Percentiles rank a stretch among this genome's conserved stretches.
phyloP scores from a whole-genome alignment of 2,797 vertebrate genomes.

The Denticeps clupeoides region DNA sequence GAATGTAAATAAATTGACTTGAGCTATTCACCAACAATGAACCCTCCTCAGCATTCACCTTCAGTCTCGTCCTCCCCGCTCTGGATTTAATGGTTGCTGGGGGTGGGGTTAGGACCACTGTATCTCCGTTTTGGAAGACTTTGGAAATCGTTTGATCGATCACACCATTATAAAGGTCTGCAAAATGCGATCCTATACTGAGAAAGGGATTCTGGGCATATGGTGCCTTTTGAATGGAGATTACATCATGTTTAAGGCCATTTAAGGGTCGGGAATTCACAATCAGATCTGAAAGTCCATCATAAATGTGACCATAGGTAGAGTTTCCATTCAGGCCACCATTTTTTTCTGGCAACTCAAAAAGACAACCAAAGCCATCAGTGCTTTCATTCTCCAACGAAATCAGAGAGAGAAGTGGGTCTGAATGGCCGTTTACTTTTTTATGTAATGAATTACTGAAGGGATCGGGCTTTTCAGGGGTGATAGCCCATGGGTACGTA shows the following conservation, averaged over 20 bases:
- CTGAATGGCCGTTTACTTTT: conserved; percentile 45
- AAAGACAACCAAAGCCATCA: conserved; percentile 40
- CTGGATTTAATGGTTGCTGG: conserved; percentile 83
- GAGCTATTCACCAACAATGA: too few relatives aligned
- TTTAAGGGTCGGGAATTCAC: too few relatives aligned
- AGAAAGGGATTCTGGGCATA: conserved; percentile 70
- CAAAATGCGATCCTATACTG: conserved; percentile 48
- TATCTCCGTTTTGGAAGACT: conserved; percentile 45
- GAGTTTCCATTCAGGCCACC: conserved; percentile 55
- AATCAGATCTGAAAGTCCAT: conserved; percentile 67
- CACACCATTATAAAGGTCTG: conserved; percentile 50
- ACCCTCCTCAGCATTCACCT: conserved; percentile 84
- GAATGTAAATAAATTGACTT: too few relatives aligned
- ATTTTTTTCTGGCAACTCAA: conserved; percentile 42
- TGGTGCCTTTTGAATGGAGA: too few relatives aligned
- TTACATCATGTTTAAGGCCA: too few relatives aligned
- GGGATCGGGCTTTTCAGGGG: conserved; percentile 73
- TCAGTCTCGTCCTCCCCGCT: conserved; percentile 79
- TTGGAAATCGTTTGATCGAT: conserved; percentile 48
- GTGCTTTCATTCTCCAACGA: conserved; percentile 52
- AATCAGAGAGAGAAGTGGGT: conserved; percentile 47
- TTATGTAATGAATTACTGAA: conserved; percentile 84
- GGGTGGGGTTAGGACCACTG: conserved; percentile 82
- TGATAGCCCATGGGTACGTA: conserved; percentile 58
- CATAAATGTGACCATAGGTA: conserved; percentile 67